A percentile compares a stretch with the other conserved stretches of the same genome.
phyloP scores from a whole-genome alignment of 2,888 invertebrate genomes.

The Cheilosia soror region DNA sequence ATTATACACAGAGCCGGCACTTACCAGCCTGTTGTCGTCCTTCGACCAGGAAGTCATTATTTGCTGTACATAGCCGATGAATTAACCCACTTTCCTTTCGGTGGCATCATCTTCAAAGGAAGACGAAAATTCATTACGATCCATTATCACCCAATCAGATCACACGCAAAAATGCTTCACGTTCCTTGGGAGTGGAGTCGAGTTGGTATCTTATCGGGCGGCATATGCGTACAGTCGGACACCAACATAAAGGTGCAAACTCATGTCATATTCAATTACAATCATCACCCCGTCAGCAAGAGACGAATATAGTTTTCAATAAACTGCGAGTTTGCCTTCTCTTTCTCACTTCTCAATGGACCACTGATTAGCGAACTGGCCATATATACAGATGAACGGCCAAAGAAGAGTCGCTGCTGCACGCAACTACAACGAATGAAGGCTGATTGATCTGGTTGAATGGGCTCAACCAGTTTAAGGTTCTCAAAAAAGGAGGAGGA shows the following conservation, averaged over 20 bases:
- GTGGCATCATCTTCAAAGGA: conserved; percentile 32
- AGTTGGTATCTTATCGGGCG: conserved; percentile 32
- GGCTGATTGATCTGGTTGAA: conserved; percentile 68
- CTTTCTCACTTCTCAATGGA: conserved; percentile 40
- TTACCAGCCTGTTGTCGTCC: conserved; percentile 13
- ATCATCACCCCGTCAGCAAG: conserved; percentile 57
- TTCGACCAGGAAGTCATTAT: conserved; percentile 67
- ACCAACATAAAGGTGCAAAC: conserved; percentile 63
- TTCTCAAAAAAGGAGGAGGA: not conserved
- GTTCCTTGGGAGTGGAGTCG: not conserved
- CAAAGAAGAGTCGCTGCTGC: conserved; percentile 35
- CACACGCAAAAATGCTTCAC: conserved; percentile 63
- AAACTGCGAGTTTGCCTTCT: not conserved
- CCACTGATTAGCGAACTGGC: conserved; percentile 59
- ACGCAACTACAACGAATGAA: conserved; percentile 66
- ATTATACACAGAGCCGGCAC: conserved; percentile 29
- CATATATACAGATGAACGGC: conserved; percentile 27
- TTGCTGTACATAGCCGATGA: not conserved
- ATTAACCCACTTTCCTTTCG: conserved; percentile 33
- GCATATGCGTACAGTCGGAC: not conserved
- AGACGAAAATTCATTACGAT: conserved; percentile 62
- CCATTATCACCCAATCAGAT: conserved; percentile 74
- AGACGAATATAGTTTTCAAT: not conserved
- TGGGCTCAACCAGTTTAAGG: conserved; percentile 47
- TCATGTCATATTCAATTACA: conserved; percentile 75